Conservation (phyloP, 2,888 invertebrate species). For the Eupeodes luniger region DNA sequence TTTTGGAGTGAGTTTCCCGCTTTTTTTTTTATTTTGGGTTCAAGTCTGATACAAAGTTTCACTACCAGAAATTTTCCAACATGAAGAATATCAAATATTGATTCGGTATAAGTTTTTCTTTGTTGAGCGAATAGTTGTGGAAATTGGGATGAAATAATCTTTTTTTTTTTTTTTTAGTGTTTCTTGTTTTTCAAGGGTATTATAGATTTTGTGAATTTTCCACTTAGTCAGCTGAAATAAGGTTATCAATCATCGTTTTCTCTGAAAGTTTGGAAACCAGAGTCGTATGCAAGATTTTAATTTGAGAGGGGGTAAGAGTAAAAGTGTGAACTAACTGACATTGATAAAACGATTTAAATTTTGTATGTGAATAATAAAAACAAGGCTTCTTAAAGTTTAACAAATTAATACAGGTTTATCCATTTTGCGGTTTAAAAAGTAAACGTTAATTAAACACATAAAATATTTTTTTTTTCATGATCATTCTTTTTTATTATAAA, state of each 20-base stretch:
- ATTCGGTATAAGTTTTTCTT: background rate
- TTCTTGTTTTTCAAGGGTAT: slow-evolving; percentile 20
- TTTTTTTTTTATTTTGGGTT: background rate
- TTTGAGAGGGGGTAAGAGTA: background rate
- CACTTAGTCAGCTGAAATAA: slow-evolving; percentile 50
- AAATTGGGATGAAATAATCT: background rate
- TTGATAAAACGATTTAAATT: no score
- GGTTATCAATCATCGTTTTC: slow-evolving; percentile 5
- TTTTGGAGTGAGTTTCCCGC: background rate
- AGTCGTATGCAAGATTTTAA: background rate
- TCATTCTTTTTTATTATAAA: no score
- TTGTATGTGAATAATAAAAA: no score
- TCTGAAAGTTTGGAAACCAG: background rate
- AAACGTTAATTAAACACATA: no score
- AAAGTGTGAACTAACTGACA: no score
- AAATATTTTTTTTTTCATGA: no score
- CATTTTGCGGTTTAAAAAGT: no score
- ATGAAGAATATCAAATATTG: slow-evolving; percentile 34
- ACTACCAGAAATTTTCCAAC: background rate
- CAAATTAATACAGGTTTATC: no score
- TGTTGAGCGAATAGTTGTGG: background rate
- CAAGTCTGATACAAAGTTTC: background rate
- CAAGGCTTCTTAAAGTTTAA: no score
- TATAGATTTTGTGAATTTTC: slow-evolving; percentile 43
- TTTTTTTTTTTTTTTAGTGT: background rate